These are phyloP conservation scores for Gavialis gangeticus DNA, from an alignment of 2,113 vertebrate genomes.

Conservation along the genomic window DNA sequence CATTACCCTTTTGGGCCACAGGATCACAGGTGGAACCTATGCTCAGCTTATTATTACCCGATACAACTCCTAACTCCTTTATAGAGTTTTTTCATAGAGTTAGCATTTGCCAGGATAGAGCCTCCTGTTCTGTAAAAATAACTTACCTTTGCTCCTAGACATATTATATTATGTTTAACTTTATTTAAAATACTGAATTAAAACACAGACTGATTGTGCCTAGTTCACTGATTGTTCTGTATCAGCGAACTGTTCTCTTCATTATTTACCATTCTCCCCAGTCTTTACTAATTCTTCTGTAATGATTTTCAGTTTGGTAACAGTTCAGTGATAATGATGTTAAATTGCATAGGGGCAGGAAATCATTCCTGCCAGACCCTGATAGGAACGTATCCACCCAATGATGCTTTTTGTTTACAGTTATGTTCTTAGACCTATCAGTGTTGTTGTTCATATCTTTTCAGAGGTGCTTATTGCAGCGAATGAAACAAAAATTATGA, in stretches of 20 bases:
- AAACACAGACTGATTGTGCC: background rate
- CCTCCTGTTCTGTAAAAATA: no score
- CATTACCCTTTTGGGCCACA: no score
- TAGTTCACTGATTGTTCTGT: background rate
- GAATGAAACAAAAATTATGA: conserved; percentile 34
- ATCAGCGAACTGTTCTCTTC: background rate
- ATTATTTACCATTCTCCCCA: background rate
- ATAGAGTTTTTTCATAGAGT: no score
- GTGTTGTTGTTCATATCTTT: background rate
- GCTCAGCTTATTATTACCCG: no score
- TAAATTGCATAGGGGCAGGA: background rate
- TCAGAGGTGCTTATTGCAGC: background rate
- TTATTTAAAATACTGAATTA: no score
- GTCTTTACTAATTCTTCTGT: background rate
- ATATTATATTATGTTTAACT: no score
- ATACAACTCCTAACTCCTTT: no score
- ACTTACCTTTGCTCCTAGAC: no score
- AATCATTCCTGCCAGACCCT: background rate
- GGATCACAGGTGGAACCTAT: no score
- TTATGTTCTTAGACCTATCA: background rate
- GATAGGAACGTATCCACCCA: background rate
- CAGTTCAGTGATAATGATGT: background rate
- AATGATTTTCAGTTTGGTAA: background rate
- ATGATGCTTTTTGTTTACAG: background rate
- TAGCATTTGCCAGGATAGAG: no score